Percentiles rank a stretch among this genome's conserved stretches.
Evolutionary conservation across 2,888 invertebrate species (phyloP).

Genomic region (Caenorhabditis doughertyi): DNA sequence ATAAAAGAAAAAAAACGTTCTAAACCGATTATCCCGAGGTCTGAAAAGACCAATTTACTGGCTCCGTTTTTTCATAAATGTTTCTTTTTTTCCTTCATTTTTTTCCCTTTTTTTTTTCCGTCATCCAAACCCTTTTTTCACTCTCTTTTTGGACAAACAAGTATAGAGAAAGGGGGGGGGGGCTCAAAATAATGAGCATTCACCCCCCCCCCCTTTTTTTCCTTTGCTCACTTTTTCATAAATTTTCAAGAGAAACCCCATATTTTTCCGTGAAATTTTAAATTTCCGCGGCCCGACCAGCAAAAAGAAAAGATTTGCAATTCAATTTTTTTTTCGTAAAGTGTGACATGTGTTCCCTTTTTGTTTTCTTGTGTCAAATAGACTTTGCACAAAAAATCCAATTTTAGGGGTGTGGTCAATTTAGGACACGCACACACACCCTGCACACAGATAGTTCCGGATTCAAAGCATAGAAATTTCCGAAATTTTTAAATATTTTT

Average conservation of each 20-base stretch:
- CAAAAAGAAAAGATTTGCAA: conserved; percentile 17
- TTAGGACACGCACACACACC: too few species aligned
- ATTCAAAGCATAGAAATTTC: too few species aligned
- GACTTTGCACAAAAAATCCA: too few species aligned
- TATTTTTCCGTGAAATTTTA: neutral
- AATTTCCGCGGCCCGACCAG: too few species aligned
- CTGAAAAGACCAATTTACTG: neutral
- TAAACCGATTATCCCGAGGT: conserved; percentile 4
- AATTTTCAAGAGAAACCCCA: conserved; percentile 24
- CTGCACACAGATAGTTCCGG: too few species aligned
- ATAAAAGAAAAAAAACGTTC: too few species aligned
- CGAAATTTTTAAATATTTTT: too few species aligned
- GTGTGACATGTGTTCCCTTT: conserved; percentile 10
- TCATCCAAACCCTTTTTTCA: too few species aligned
- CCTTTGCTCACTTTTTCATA: conserved; percentile 13
- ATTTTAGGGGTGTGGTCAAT: too few species aligned
- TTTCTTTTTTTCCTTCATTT: conserved; percentile 18
- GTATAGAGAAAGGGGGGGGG: neutral
- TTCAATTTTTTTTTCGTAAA: conserved; percentile 21
- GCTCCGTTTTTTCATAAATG: neutral
- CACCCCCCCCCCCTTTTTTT: neutral
- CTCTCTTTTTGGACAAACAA: conserved; percentile 3
- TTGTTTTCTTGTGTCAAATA: too few species aligned
- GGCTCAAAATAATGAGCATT: conserved; percentile 34
- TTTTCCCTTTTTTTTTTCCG: too few species aligned